Base-by-base conservation (phyloP, 2,113 vertebrate species). In the Tursiops truncatus region DNA sequence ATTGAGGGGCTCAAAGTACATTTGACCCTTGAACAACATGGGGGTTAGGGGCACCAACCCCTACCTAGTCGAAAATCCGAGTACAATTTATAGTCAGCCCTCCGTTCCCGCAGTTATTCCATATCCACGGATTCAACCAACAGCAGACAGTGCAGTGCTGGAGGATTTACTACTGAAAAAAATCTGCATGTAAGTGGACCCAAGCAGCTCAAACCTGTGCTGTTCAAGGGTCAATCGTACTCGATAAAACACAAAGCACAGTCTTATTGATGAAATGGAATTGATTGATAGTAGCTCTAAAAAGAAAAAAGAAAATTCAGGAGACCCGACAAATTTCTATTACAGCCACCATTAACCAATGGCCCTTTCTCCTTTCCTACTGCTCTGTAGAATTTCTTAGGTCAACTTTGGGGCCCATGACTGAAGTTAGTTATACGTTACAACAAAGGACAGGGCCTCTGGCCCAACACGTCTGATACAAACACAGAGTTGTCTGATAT, bases 401-500 rank as follows among this genome's bases (percentile, higher is more conserved):
- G 62, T 93, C 41, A 36, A 5, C 56, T 85, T 31, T 38, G 25
- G 36, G 44, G 26, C 26, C 21, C 8, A 15, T 3, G 36, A 65
- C 0, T 31, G 13, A 41, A 63, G 41, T 41, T 2, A 5, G 44
- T 25, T 44, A 5, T 1, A 12, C 1, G 33, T 38, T 53, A n/a
- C 3, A 44, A 17, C 8, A 15, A 0, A n/a, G 38, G n/a, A 18
- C 8, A 36, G 25, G 15, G 38, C 6, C 11, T 23, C 2, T 10
- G 63, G 6, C 7, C 74, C 9, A 15, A 18, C 21, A 12, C 0
- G 15, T 2, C 0, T 44, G 47, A 56, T 8, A 65, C 4, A 84
- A 36, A 12, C n/a, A 53, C 1, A 18, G 13, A 28, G 33, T 12
- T 33, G 28, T 2, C 6, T 8, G 17, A 38, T 31, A 17, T 5